A percentile compares a stretch with the other conserved stretches of the same genome.
These are phyloP conservation scores for Corythaixoides concolor DNA, from an alignment of 2,113 vertebrate species.

Conservation along the genomic window DNA sequence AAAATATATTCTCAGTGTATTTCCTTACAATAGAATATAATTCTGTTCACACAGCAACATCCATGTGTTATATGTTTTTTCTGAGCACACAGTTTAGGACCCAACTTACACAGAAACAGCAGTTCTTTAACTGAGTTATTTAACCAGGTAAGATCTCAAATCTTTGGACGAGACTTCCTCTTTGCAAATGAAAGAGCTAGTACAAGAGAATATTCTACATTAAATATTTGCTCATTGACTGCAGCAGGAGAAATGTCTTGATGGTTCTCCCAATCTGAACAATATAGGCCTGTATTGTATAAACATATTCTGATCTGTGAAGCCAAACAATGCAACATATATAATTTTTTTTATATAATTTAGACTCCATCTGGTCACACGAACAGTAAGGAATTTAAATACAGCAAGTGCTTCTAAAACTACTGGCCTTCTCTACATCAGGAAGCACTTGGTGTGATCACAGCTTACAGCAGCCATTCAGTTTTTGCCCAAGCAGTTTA, in stretches of 20 bases:
- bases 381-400: neutral
- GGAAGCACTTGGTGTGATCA: neutral
- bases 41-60: neutral
- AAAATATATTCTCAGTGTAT: neutral
- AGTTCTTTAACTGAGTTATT: neutral
- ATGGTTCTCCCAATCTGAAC: neutral
- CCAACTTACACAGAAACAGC: neutral
- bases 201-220: neutral
- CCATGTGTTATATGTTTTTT: rapidly evolving
- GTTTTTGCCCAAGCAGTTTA: neutral
- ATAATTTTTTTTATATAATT: neutral
- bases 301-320: neutral
- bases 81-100: neutral
- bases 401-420: neutral
- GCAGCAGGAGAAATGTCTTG: neutral
- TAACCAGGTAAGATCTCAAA: neutral
- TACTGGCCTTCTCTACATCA: neutral
- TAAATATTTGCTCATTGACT: neutral
- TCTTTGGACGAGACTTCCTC: neutral
- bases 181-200: neutral
- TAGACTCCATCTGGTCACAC: neutral
- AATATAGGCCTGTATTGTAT: rapidly evolving
- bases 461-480: neutral
- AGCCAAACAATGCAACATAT: neutral
- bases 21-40: neutral